Percentiles rank a stretch among this genome's conserved stretches.
Conservation (phyloP, 2,888 invertebrate species). For the Tyria jacobaeae region DNA sequence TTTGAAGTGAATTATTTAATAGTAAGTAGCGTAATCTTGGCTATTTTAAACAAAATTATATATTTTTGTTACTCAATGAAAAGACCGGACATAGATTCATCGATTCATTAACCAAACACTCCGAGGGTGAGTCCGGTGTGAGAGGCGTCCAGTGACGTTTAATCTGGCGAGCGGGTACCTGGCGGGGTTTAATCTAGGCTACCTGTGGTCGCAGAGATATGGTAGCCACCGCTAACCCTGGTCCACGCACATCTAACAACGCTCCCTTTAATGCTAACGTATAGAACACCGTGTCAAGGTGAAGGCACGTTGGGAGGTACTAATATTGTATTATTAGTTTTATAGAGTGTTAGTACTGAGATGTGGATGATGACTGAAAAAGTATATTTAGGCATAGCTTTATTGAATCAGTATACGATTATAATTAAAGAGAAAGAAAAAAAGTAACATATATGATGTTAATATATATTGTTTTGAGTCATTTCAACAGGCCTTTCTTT, state of each 20-base stretch:
- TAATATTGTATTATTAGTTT: not conserved
- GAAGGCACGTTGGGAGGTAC: not conserved
- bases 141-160: constrained; percentile 36
- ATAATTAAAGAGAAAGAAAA: too few species aligned
- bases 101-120: not conserved
- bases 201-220: constrained; percentile 52
- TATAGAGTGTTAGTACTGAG: too few species aligned
- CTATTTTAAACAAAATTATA: too few species aligned
- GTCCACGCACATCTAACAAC: constrained; percentile 25
- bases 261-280: constrained; percentile 14
- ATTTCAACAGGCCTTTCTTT: too few species aligned
- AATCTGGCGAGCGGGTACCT: constrained; percentile 47
- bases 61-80: too few species aligned
- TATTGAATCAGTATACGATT: too few species aligned
- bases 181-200: constrained; percentile 50
- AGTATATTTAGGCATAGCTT: too few species aligned
- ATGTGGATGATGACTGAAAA: too few species aligned
- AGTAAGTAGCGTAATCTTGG: too few species aligned
- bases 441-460: too few species aligned
- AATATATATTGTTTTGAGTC: too few species aligned
- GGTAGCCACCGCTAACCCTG: constrained; percentile 24
- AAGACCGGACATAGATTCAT: not conserved
- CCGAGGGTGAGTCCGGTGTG: constrained; percentile 25
- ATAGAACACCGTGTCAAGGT: constrained; percentile 7
- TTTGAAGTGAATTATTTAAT: too few species aligned